Base-by-base conservation (phyloP, 2,888 invertebrate species). In the Zygogramma bicolorata region DNA sequence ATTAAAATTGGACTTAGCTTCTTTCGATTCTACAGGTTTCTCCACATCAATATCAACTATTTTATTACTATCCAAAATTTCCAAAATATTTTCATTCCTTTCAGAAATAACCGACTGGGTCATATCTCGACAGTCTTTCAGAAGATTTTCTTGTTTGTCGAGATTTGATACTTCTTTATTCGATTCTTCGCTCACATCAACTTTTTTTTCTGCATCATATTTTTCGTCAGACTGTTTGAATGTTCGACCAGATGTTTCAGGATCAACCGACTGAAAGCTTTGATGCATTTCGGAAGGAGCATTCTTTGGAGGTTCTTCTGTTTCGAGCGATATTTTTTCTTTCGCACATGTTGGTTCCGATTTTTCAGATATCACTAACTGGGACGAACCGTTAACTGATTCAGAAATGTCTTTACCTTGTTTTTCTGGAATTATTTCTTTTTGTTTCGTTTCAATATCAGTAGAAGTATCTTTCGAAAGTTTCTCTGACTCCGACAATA, bases 281-380 rank as follows among this genome's bases (percentile, higher is more conserved):
- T n/a, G n/a, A n/a, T n/a, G n/a, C n/a, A n/a, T n/a, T n/a, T n/a
- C n/a, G n/a, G n/a, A n/a, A n/a, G n/a, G n/a, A n/a, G n/a, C n/a
- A n/a, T n/a, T n/a, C n/a, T n/a, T n/a, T n/a, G n/a, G n/a, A n/a
- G n/a, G n/a, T n/a, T n/a, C n/a, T n/a, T n/a, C n/a, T n/a, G n/a
- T n/a, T n/a, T n/a, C n/a, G n/a, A n/a, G n/a, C n/a, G n/a, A n/a
- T n/a, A n/a, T n/a, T n/a, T n/a, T n/a, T n/a, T 38, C 67, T 59
- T 60, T 25, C 31, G 34, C 20, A 58, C 7, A 1, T 40, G 46
- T 27, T 46, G 29, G 38, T 20, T 67, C 70, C 46, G 65, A 70
- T 60, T 34, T 72, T 20, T 74, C 76, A 66, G 74, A 67, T 2
- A 53, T 22, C 18, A 68, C 25, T 1, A 60, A 58, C 38, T 69